Evolutionary conservation across 2,888 invertebrate genomes (phyloP).

Genomic region (Venusia cambrica): DNA sequence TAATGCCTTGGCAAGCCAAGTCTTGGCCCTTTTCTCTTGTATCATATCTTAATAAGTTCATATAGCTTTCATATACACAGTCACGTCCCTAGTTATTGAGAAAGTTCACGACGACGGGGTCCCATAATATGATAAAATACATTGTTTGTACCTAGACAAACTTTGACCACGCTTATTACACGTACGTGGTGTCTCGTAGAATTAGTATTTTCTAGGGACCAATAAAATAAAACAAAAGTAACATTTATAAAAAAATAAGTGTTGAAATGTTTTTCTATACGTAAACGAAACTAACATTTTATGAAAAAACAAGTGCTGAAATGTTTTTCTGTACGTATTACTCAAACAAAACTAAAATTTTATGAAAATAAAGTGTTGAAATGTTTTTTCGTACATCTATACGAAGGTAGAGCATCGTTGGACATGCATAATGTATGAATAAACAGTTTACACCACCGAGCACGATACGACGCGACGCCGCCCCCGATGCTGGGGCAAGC

Average conservation of each 20-base stretch:
- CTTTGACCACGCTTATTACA: constrained; percentile 35
- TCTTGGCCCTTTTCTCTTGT: constrained; percentile 27
- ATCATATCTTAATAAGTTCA: constrained; percentile 21
- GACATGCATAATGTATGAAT: constrained; percentile 30
- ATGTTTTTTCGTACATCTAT: constrained; percentile 6
- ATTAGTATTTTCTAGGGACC: too few relatives aligned
- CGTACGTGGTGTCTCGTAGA: constrained; percentile 26
- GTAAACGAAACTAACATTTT: too few relatives aligned
- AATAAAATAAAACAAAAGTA: too few relatives aligned
- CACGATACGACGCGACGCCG: constrained; percentile 23
- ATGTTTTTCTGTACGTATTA: too few relatives aligned
- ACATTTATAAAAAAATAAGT: too few relatives aligned
- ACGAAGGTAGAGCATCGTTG: constrained; percentile 17
- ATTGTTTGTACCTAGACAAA: constrained; percentile 35
- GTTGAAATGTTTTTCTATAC: too few relatives aligned
- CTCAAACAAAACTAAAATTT: constrained; percentile 5
- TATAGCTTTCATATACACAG: too few relatives aligned
- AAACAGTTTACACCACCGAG: constrained; percentile 29
- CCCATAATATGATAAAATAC: constrained; percentile 40
- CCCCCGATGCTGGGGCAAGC: constrained; percentile 14
- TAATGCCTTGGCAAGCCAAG: too few relatives aligned
- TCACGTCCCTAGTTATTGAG: constrained; percentile 32
- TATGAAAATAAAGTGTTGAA: constrained; percentile 5
- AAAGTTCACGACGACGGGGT: constrained; percentile 29
- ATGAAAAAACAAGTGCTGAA: constrained; percentile 13